Conservation (phyloP, 1,140 invertebrate species). For the Aethina tumida region DNA sequence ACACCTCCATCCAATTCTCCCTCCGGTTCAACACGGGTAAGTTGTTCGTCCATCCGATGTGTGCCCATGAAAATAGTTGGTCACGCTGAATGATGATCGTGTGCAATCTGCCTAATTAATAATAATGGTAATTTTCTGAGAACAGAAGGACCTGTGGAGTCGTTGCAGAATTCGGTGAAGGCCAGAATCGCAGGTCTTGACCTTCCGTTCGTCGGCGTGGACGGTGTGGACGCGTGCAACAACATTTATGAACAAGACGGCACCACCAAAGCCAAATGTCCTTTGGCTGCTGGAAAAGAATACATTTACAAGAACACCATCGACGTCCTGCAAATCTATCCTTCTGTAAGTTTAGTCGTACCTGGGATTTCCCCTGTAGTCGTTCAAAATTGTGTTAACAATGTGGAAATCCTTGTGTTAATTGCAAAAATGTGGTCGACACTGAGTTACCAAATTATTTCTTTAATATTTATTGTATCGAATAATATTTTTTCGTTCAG, state of each 20-base stretch:
- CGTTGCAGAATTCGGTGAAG: slow-evolving; percentile 44
- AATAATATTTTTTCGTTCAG: too few relatives aligned
- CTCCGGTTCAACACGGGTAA: slow-evolving; percentile 48
- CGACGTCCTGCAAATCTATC: slow-evolving; percentile 54
- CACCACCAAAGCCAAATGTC: slow-evolving; percentile 47
- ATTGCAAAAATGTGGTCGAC: too few relatives aligned
- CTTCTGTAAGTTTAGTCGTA: slow-evolving; percentile 42
- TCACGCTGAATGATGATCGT: background rate
- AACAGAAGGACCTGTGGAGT: slow-evolving; percentile 38
- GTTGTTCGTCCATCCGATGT: slow-evolving; percentile 7
- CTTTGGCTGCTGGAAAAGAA: slow-evolving; percentile 49
- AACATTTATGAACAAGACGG: slow-evolving; percentile 48
- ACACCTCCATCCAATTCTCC: slow-evolving; percentile 42
- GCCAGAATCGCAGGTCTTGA: slow-evolving; percentile 49
- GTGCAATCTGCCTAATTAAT: slow-evolving; percentile 3
- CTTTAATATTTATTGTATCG: too few relatives aligned
- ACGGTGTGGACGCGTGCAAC: slow-evolving; percentile 55
- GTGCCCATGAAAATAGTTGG: background rate
- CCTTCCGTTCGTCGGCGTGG: slow-evolving; percentile 65
- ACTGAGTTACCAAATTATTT: too few relatives aligned
- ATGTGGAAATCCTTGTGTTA: too few relatives aligned
- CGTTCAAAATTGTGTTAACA: too few relatives aligned
- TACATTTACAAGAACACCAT: slow-evolving; percentile 63
- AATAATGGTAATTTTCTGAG: slow-evolving; percentile 30
- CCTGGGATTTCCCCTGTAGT: too few relatives aligned